Evolutionary conservation across 2,797 vertebrate species (phyloP), one percentile per base, ranked within the genome.

Genomic region (Eleutherodactylus coqui): DNA sequence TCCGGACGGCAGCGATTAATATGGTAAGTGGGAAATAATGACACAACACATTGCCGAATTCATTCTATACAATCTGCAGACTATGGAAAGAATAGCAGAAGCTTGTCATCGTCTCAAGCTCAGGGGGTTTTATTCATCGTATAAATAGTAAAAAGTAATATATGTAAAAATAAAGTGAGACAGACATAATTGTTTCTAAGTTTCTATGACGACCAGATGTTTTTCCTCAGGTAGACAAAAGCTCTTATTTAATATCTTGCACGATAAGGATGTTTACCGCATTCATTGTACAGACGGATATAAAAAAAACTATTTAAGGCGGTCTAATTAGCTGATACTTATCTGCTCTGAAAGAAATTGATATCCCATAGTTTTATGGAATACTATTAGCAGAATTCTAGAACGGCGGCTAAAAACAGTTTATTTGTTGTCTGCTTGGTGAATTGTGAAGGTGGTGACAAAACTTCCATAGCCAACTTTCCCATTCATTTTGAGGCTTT

Each of bases 191-290:
- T 72, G 67, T 82, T 69, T 21, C 49, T 2, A 81, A 34, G 64
- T 86, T 86, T 86, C 78, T 79, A 58, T 62, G 78, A 62, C 85
- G 62, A 86, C 84, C 78, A 75, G 78, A 81, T 86, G 78, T 73
- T 85, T 72, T 70, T 62, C 47, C 21, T 58, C 78, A 62, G 85
- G 78, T 86, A 81, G 51, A 86, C 29, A 47, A 73, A 58, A 53
- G 38, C 27, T 29, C 8, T 36, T 86, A 29, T 81, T 70, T 81
- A 72, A 49, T 79, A 81, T 75, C 78, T 75, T 49, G 38, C 10
- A n/a, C n/a, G 73, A 82, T 86, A 86, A 76, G 79, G n/a, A 36
- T 86, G 41, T 86, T 86, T 82, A 86, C 38, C 75, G 55, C 38
- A 53, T 67, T 82, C 43, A 75, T 81, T 62, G 34, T 86, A 27